Percentiles rank a stretch among this genome's conserved stretches.
Evolutionary conservation across 1,140 invertebrate genomes (phyloP).

Genomic region (Megathymus violae): DNA sequence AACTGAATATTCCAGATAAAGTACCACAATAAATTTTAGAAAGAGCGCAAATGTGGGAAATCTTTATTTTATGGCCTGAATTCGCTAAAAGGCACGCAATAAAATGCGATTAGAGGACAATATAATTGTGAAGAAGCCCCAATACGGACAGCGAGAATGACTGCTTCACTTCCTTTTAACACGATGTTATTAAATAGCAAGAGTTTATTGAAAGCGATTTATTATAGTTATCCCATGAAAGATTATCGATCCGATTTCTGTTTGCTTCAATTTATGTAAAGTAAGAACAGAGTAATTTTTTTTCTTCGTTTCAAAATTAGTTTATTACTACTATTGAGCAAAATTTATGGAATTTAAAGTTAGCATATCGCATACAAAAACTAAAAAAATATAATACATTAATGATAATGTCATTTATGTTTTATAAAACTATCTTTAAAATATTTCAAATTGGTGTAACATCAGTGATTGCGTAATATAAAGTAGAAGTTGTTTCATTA

Average conservation of each 20-base stretch:
- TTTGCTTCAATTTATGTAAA: no score
- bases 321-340: no score
- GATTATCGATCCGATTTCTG: not conserved
- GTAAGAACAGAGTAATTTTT: no score
- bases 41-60: conserved; percentile 3
- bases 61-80: conserved; percentile 11
- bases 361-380: no score
- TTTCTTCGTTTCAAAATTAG: no score
- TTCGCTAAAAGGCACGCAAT: conserved; percentile 6
- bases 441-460: no score
- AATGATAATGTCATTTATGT: no score
- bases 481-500: no score
- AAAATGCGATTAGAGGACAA: conserved; percentile 15
- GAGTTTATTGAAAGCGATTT: not conserved
- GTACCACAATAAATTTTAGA: conserved; percentile 5
- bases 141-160: conserved; percentile 2
- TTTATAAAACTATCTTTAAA: no score
- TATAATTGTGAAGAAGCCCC: not conserved
- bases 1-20: not conserved
- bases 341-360: no score
- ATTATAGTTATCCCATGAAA: not conserved
- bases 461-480: no score
- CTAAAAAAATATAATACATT: no score
- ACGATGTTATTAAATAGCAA: not conserved
- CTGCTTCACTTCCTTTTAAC: conserved; percentile 5